These are phyloP conservation scores for Paramuricea clavata DNA, from an alignment of 92 coral and sea anemone genomes.

Conservation along the genomic window DNA sequence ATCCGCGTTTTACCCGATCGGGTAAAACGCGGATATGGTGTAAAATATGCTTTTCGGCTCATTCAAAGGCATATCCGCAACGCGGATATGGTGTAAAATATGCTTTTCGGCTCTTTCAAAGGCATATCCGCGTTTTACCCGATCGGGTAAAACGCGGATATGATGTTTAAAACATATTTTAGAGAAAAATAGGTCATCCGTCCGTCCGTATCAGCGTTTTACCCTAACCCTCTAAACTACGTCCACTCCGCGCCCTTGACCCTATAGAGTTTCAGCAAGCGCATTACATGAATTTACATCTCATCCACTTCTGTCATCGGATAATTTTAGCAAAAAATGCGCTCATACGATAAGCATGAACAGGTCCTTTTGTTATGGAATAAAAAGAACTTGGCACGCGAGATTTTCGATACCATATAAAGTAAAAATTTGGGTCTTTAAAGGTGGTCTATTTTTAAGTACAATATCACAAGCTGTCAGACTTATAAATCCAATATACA, in stretches of 20 bases:
- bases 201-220: too few species aligned
- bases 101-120: too few species aligned
- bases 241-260: conserved; percentile 1
- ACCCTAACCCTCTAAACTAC: background rate
- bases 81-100: too few species aligned
- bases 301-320: background rate
- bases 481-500: background rate
- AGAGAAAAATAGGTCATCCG: too few species aligned
- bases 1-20: too few species aligned
- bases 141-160: too few species aligned
- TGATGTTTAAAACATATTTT: too few species aligned
- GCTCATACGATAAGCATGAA: background rate
- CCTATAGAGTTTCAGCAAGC: background rate
- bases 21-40: too few species aligned
- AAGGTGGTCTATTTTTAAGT: background rate
- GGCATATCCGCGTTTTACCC: too few species aligned
- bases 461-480: background rate
- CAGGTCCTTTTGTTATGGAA: background rate
- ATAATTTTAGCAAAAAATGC: background rate
- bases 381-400: background rate
- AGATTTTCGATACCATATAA: background rate
- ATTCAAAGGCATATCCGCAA: too few species aligned
- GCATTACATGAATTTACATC: too few species aligned
- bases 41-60: too few species aligned
- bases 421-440: background rate